phyloP scores from a whole-genome alignment of 2,888 invertebrate species.

The Hypolimnas misippus region DNA sequence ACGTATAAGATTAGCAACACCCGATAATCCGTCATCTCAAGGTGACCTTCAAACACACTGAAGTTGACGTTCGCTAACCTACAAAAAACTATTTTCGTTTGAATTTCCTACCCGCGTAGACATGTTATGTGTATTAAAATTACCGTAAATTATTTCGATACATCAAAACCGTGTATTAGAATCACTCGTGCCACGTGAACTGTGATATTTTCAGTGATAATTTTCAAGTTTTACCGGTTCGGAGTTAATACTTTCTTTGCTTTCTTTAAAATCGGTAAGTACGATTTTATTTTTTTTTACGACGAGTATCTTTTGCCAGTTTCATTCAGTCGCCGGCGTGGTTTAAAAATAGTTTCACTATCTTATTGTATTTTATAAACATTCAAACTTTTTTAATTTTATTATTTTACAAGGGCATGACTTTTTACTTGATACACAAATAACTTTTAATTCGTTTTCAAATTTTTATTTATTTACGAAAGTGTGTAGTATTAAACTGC shows the following conservation, averaged over 20 bases:
- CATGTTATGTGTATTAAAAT: constrained; percentile 61
- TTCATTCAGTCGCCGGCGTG: constrained; percentile 50
- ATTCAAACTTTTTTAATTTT: too few relatives aligned
- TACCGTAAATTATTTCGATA: constrained; percentile 58
- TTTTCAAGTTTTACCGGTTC: constrained; percentile 45
- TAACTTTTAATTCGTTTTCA: too few relatives aligned
- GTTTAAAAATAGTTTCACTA: constrained; percentile 59
- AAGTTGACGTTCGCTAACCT: constrained; percentile 74
- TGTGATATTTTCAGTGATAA: constrained; percentile 67
- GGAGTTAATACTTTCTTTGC: constrained; percentile 28
- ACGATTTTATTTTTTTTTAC: constrained; percentile 52
- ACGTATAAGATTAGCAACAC: constrained; percentile 11
- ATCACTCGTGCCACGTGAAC: constrained; percentile 55
- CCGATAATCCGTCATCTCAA: constrained; percentile 63
- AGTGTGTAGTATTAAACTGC: too few relatives aligned
- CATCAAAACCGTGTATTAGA: constrained; percentile 52
- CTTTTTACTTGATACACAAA: too few relatives aligned
- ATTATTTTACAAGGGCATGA: too few relatives aligned
- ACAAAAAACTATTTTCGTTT: constrained; percentile 69
- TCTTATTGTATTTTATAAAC: constrained; percentile 25
- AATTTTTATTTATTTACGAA: too few relatives aligned
- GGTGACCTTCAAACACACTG: constrained; percentile 73
- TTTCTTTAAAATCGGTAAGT: constrained; percentile 58
- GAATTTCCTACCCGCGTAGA: constrained; percentile 76
- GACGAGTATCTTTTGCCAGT: constrained; percentile 48